Evolutionary conservation across 2,113 vertebrate genomes (phyloP).

Genomic region (Sardina pilchardus): DNA sequence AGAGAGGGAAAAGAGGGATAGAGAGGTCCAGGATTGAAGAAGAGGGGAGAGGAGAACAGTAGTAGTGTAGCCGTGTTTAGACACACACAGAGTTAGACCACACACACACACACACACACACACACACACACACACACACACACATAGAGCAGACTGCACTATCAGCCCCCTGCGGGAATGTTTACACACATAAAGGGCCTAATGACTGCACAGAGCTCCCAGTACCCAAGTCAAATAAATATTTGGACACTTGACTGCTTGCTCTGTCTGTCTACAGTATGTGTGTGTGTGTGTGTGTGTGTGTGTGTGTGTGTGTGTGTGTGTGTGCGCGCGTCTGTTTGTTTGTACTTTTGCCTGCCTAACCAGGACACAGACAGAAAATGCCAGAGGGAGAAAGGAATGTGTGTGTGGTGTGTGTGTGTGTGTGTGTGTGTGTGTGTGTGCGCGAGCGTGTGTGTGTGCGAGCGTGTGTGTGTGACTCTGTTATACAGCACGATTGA

Average conservation of each 20-base stretch:
- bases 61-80: slow-evolving; percentile 26
- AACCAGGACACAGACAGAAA: neutral
- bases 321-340: neutral
- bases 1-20: neutral
- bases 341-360: neutral
- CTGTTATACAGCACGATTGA: neutral
- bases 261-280: slow-evolving; percentile 53
- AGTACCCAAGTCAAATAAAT: slow-evolving; percentile 69
- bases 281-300: slow-evolving; percentile 38
- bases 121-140: too few relatives aligned
- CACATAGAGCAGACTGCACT: slow-evolving; percentile 61
- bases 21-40: neutral
- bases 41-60: neutral
- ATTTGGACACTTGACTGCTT: slow-evolving; percentile 63
- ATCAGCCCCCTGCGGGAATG: slow-evolving; percentile 63
- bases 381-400: neutral
- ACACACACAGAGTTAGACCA: too few relatives aligned
- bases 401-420: too few relatives aligned
- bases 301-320: slow-evolving; percentile 16
- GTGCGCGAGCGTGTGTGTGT: too few relatives aligned
- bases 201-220: slow-evolving; percentile 64
- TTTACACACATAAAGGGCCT: slow-evolving; percentile 71
- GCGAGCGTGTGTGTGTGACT: neutral
- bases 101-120: too few relatives aligned
- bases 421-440: too few relatives aligned